phyloP scores from a whole-genome alignment of 2,888 invertebrate species.

The Schizotus pectinicornis region DNA sequence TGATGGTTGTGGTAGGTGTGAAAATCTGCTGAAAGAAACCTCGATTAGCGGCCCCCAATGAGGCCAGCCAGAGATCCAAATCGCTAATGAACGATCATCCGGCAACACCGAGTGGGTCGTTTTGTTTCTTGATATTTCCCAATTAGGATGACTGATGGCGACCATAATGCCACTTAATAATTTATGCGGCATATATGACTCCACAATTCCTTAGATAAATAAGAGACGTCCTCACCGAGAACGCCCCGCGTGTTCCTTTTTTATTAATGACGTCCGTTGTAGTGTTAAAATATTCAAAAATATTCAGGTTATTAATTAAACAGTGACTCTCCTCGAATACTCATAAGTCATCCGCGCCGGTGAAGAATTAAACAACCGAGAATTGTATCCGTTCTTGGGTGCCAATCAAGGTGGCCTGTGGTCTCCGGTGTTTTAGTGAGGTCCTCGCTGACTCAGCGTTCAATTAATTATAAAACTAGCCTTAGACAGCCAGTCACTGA shows the following conservation, averaged over 20 bases:
- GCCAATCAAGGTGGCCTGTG: constrained; percentile 36
- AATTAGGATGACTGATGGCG: too few species aligned
- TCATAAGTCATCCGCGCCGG: constrained; percentile 42
- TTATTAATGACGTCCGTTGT: constrained; percentile 50
- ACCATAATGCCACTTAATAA: constrained; percentile 25
- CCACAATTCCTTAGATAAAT: constrained; percentile 49
- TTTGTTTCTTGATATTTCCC: too few species aligned
- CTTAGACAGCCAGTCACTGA: constrained; percentile 44
- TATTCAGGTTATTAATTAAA: constrained; percentile 52
- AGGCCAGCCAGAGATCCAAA: too few species aligned
- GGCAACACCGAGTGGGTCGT: too few species aligned
- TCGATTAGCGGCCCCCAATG: too few species aligned
- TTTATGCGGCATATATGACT: constrained; percentile 43
- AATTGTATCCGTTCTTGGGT: constrained; percentile 32
- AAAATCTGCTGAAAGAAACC: too few species aligned
- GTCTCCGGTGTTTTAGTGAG: constrained; percentile 38
- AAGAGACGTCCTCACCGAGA: constrained; percentile 44
- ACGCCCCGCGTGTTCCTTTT: constrained; percentile 46
- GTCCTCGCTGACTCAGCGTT: constrained; percentile 42
- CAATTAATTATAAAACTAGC: constrained; percentile 48
- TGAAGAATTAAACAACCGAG: constrained; percentile 41
- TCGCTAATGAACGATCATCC: too few species aligned
- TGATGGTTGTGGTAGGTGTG: too few species aligned
- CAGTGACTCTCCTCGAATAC: constrained; percentile 43
- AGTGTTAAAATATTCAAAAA: constrained; percentile 53